Evolutionary conservation across 1,140 invertebrate species (phyloP).

Genomic region (Rhysida immarginata): DNA sequence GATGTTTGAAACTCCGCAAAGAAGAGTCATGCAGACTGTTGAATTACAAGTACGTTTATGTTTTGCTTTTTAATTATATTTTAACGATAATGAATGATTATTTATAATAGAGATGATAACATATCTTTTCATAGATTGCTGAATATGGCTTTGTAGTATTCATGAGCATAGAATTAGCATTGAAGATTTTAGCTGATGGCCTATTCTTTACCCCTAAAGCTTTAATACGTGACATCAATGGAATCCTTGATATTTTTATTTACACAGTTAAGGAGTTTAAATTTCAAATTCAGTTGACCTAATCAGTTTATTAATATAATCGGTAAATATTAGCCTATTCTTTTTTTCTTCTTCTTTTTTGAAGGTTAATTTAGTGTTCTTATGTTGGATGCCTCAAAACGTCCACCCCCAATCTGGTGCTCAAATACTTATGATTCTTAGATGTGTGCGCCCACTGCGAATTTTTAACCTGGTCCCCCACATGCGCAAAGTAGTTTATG

Average conservation of each 20-base stretch:
- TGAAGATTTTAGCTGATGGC: conserved; percentile 95
- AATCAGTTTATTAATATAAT: too few relatives aligned
- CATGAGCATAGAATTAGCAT: conserved; percentile 88
- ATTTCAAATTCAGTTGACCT: too few relatives aligned
- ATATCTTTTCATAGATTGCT: conserved; percentile 70
- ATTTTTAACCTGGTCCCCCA: conserved; percentile 98
- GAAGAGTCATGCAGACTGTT: conserved; percentile 40
- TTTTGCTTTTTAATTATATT: too few relatives aligned
- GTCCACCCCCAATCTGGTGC: conserved; percentile 82
- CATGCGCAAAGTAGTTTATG: conserved; percentile 98
- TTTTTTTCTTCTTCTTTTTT: neutral
- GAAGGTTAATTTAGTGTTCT: conserved; percentile 50
- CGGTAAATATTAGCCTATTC: neutral
- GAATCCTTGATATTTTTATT: conserved; percentile 92
- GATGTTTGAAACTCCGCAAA: conserved; percentile 93
- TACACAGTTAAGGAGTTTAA: conserved; percentile 90
- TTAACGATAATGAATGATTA: too few relatives aligned
- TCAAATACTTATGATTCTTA: conserved; percentile 88
- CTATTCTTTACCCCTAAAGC: conserved; percentile 98
- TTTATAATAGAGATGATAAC: too few relatives aligned
- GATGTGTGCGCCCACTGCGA: conserved; percentile 85
- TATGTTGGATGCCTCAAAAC: conserved; percentile 87
- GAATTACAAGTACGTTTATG: conserved; percentile 25
- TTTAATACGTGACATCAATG: conserved; percentile 91
- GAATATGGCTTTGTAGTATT: conserved; percentile 96